These are phyloP conservation scores for Coenonympha glycerion DNA, from an alignment of 2,888 invertebrate species.

Conservation along the genomic window DNA sequence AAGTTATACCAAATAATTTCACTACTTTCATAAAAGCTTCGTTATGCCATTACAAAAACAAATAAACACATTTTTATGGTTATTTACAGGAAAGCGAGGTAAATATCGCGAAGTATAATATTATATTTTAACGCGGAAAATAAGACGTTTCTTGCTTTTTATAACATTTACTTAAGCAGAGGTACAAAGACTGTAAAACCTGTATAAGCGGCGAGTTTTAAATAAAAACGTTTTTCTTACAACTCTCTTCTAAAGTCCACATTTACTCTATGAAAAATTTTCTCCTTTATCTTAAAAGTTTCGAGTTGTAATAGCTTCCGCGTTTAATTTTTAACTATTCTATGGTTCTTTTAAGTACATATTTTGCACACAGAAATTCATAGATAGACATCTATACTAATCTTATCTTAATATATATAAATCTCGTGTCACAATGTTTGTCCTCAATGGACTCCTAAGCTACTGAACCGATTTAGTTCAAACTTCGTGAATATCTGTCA, in stretches of 20 bases:
- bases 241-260: conserved; percentile 1
- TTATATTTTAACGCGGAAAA: conserved; percentile 8
- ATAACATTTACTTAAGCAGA: conserved; percentile 6
- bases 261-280: neutral
- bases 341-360: neutral
- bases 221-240: neutral
- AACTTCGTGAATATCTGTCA: too few species aligned
- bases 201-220: neutral
- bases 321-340: neutral
- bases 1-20: neutral
- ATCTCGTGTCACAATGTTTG: too few species aligned
- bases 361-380: too few species aligned
- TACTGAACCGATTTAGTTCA: too few species aligned
- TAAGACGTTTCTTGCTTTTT: conserved; percentile 4
- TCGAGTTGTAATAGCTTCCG: neutral
- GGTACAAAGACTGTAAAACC: conserved; percentile 2
- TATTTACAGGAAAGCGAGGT: neutral
- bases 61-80: neutral
- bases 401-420: too few species aligned
- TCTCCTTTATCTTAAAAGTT: neutral
- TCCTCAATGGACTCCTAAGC: too few species aligned
- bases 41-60: neutral
- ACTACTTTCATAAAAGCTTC: conserved; percentile 1
- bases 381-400: too few species aligned
- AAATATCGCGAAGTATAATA: conserved; percentile 7